A percentile compares a stretch with the other conserved stretches of the same genome.
phyloP scores from a whole-genome alignment of 2,113 vertebrate species.

The Scomber japonicus region DNA sequence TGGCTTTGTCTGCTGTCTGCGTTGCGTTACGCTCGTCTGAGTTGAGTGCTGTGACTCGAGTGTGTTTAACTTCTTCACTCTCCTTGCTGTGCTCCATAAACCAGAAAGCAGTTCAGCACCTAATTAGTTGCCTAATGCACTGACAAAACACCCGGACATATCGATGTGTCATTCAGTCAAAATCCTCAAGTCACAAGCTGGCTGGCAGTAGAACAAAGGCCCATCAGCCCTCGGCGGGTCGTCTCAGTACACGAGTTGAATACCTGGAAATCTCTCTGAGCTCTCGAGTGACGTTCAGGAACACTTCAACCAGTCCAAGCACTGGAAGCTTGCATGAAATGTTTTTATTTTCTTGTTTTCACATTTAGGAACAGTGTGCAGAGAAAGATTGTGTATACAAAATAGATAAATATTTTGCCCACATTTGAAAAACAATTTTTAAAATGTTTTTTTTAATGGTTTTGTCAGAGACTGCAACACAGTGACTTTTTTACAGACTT shows the following conservation, averaged over 20 bases:
- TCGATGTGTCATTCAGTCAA: constrained; percentile 53
- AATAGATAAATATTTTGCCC: neutral
- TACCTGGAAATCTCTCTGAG: constrained; percentile 68
- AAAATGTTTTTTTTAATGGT: neutral
- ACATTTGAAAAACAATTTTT: neutral
- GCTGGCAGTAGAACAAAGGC: constrained; percentile 65
- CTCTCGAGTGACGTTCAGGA: constrained; percentile 54
- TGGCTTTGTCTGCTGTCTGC: constrained; percentile 7
- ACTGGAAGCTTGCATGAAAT: constrained; percentile 20
- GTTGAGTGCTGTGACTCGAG: neutral
- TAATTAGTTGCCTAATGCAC: constrained; percentile 53
- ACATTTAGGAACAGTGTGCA: neutral
- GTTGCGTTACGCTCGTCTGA: neutral
- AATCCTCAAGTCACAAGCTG: constrained; percentile 39
- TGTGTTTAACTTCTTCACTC: constrained; percentile 20
- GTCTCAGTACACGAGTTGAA: constrained; percentile 42
- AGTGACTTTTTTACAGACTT: neutral
- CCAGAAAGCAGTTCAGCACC: constrained; percentile 37
- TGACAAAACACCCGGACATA: constrained; percentile 33
- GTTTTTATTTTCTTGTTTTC: constrained; percentile 15
- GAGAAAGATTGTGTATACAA: neutral
- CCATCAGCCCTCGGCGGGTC: constrained; percentile 1
- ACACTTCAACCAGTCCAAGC: constrained; percentile 41
- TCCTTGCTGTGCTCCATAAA: constrained; percentile 9
- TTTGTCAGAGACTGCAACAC: neutral